These are phyloP conservation scores for Triplophysa rosa DNA, from an alignment of 2,113 vertebrate species.

Conservation along the genomic window DNA sequence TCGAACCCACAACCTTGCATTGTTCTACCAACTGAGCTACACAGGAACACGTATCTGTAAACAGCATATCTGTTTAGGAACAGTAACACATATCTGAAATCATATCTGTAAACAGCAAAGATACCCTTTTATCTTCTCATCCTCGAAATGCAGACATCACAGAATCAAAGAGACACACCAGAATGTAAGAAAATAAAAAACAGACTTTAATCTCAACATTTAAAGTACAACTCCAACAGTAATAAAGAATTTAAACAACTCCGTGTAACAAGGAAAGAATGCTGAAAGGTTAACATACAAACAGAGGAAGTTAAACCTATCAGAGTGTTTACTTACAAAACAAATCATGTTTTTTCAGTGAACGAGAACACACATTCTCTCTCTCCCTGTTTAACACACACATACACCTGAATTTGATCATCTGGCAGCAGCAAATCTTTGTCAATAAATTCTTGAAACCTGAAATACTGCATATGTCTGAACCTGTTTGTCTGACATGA, in stretches of 20 bases:
- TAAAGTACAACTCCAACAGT: not conserved
- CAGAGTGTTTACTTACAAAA: conserved; percentile 35
- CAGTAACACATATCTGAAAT: too few species aligned
- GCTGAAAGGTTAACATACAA: not conserved
- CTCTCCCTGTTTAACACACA: not conserved
- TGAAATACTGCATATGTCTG: conserved; percentile 6
- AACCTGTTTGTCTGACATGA: too few species aligned
- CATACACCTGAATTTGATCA: not conserved
- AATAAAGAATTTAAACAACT: conserved; percentile 1
- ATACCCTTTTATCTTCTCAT: not conserved
- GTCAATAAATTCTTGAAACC: not conserved
- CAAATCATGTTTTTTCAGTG: conserved; percentile 2
- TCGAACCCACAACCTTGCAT: too few species aligned
- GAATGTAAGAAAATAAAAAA: conserved; percentile 35
- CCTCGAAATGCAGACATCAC: not conserved
- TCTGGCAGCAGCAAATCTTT: conserved; percentile 3
- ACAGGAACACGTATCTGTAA: too few species aligned
- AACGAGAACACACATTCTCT: not conserved
- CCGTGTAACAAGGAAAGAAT: conserved; percentile 6
- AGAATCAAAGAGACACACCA: not conserved
- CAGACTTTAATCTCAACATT: conserved; percentile 12
- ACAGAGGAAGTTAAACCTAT: conserved; percentile 16
- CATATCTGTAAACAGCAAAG: not conserved
- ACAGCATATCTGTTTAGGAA: too few species aligned
- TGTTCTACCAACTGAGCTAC: too few species aligned